Evolutionary conservation across 2,113 vertebrate species (phyloP).

Genomic region (Charadrius vociferus): DNA sequence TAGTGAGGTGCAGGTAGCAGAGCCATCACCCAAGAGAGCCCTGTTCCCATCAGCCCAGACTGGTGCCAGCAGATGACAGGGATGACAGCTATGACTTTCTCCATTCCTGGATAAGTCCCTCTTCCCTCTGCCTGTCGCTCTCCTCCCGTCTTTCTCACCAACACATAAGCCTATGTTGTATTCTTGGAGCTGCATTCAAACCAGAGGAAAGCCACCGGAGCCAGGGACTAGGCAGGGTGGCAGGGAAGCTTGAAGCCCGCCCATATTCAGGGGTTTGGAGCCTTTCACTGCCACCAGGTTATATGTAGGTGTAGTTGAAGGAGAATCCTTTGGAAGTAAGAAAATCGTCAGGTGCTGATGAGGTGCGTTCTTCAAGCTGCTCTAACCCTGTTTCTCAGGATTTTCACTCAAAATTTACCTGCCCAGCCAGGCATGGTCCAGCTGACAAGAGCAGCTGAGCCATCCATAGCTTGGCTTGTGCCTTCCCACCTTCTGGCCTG

Average conservation of each 20-base stretch:
- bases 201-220: not conserved
- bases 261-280: not conserved
- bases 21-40: not conserved
- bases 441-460: not conserved
- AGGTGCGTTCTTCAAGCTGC: not conserved
- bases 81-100: not conserved
- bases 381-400: not conserved
- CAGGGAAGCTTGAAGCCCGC: not conserved
- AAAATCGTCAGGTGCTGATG: not conserved
- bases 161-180: not conserved
- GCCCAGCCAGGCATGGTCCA: not conserved
- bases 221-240: not conserved
- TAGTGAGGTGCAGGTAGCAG: not conserved
- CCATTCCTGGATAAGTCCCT: not conserved
- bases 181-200: not conserved
- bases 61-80: not conserved
- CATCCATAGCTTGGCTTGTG: not conserved
- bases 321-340: not conserved
- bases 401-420: not conserved
- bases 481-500: not conserved
- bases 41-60: not conserved
- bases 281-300: not conserved
- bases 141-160: not conserved
- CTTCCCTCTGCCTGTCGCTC: not conserved
- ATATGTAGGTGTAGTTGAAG: not conserved